Conservation (phyloP, 2,888 invertebrate genomes). For the Enoplolaimus lenunculus region DNA sequence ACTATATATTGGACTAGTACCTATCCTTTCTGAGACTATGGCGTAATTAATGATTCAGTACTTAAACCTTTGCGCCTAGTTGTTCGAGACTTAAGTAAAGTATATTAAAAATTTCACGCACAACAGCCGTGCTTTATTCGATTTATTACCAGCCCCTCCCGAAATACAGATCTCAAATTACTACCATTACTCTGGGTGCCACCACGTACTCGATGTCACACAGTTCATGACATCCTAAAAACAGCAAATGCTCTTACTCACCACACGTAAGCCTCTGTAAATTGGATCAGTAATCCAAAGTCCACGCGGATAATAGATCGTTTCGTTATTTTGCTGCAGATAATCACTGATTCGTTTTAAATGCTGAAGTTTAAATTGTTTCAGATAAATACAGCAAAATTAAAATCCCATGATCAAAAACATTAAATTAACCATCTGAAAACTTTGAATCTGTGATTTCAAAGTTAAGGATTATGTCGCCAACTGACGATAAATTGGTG, state of each 20-base stretch:
- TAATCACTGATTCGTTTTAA: slow-evolving; percentile 81
- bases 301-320: slow-evolving; percentile 80
- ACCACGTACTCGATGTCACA: background rate
- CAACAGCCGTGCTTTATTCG: background rate
- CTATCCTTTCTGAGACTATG: too few relatives aligned
- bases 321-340: slow-evolving; percentile 85
- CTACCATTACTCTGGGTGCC: background rate
- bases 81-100: too few relatives aligned
- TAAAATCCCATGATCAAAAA: too few relatives aligned
- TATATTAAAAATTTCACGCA: too few relatives aligned
- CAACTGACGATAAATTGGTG: too few relatives aligned
- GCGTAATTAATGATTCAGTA: too few relatives aligned
- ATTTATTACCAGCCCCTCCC: background rate
- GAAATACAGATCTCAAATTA: background rate
- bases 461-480: too few relatives aligned
- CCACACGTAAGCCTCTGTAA: slow-evolving; percentile 73
- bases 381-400: background rate
- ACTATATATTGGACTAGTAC: too few relatives aligned
- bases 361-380: slow-evolving; percentile 53
- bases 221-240: background rate
- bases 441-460: too few relatives aligned
- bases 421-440: too few relatives aligned
- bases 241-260: too few relatives aligned
- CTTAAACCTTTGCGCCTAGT: too few relatives aligned
- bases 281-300: slow-evolving; percentile 86